Percentiles rank a stretch among this genome's conserved stretches.
Evolutionary conservation across 2,888 invertebrate genomes (phyloP).

Genomic region (Troilus luridus): DNA sequence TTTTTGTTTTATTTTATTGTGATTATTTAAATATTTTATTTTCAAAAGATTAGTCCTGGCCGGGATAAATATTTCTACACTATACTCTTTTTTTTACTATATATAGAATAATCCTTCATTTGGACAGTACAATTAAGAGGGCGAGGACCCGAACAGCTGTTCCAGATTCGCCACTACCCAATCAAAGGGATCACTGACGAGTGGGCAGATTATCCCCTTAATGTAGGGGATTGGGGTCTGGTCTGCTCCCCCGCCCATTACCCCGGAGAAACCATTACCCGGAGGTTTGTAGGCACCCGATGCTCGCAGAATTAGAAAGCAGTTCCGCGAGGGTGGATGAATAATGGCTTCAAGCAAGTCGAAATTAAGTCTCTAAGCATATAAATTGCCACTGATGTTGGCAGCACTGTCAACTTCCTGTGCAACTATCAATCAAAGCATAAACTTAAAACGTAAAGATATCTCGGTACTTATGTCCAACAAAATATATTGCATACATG

Average conservation of each 20-base stretch:
- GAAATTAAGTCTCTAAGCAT: not conserved
- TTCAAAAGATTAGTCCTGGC: too few relatives aligned
- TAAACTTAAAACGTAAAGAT: too few relatives aligned
- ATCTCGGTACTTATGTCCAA: too few relatives aligned
- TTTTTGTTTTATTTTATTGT: too few relatives aligned
- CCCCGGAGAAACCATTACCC: not conserved
- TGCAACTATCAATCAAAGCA: not conserved
- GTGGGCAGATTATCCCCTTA: conserved; percentile 38
- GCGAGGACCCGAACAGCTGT: not conserved
- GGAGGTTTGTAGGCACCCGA: not conserved
- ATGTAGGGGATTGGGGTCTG: not conserved
- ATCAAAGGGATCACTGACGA: conserved; percentile 8
- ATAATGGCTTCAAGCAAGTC: not conserved
- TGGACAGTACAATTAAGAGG: not conserved
- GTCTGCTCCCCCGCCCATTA: not conserved
- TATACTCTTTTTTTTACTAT: too few relatives aligned
- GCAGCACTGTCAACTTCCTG: not conserved
- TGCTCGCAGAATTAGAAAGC: conserved; percentile 9
- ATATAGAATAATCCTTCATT: not conserved
- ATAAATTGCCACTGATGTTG: not conserved
- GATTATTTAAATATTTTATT: too few relatives aligned
- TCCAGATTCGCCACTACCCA: not conserved
- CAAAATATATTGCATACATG: too few relatives aligned
- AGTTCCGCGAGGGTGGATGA: not conserved
- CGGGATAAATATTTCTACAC: too few relatives aligned